These are phyloP conservation scores for Agrotis puta DNA, from an alignment of 2,888 invertebrate genomes.

Conservation along the genomic window DNA sequence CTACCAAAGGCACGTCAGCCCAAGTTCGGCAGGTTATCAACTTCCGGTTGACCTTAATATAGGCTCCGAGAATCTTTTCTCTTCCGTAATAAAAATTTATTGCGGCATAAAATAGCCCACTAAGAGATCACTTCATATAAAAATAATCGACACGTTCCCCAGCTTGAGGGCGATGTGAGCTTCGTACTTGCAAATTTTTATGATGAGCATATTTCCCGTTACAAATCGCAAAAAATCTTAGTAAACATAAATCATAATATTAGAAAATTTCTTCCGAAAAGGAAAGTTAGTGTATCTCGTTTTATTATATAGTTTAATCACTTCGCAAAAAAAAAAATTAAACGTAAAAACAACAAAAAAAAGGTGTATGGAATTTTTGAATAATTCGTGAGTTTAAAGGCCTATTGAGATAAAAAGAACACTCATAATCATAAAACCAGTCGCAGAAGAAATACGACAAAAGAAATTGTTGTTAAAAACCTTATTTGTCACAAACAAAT, in stretches of 20 bases:
- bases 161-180: slow-evolving; percentile 61
- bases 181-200: slow-evolving; percentile 69
- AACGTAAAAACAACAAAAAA: neutral
- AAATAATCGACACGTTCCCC: slow-evolving; percentile 76
- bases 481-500: slow-evolving; percentile 59
- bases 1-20: slow-evolving; percentile 77
- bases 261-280: no score
- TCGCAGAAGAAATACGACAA: slow-evolving; percentile 56
- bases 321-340: no score
- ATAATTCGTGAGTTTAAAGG: slow-evolving; percentile 18
- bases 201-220: slow-evolving; percentile 37
- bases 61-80: slow-evolving; percentile 79
- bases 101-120: slow-evolving; percentile 78
- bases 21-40: slow-evolving; percentile 85
- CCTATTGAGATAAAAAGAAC: slow-evolving; percentile 29
- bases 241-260: no score
- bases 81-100: slow-evolving; percentile 83
- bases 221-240: slow-evolving; percentile 10
- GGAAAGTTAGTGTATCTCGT: no score
- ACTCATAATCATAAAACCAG: slow-evolving; percentile 48
- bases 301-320: no score
- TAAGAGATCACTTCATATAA: slow-evolving; percentile 81
- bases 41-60: slow-evolving; percentile 84
- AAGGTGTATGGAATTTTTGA: neutral
- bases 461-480: slow-evolving; percentile 41